A percentile compares a stretch with the other conserved stretches of the same genome.
phyloP scores from a whole-genome alignment of 2,797 vertebrate species.

The Craterocephalus amniculus region DNA sequence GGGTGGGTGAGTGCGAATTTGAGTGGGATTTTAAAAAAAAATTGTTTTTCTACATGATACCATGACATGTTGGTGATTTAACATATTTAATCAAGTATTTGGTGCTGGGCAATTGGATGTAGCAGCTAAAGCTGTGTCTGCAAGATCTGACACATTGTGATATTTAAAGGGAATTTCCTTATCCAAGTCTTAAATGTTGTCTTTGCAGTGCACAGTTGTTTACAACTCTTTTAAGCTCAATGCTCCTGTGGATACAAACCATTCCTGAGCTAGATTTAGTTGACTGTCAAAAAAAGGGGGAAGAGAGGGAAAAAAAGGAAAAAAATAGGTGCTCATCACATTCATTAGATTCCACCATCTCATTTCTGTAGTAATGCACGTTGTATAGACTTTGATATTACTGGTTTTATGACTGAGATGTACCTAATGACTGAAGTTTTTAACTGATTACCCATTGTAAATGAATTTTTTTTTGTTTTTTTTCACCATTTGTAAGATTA shows the following conservation, averaged over 20 bases:
- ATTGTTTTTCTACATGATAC: conserved; percentile 62
- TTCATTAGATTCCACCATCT: conserved; percentile 94
- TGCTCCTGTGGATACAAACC: conserved; percentile 82
- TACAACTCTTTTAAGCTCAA: conserved; percentile 90
- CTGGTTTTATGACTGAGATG: conserved; percentile 99
- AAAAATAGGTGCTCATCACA: conserved; percentile 94
- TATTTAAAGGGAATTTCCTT: conserved; percentile 87
- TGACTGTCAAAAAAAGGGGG: conserved; percentile 83
- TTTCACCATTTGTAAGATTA: conserved; percentile 98
- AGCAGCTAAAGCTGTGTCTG: conserved; percentile 86
- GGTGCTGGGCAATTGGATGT: conserved; percentile 87
- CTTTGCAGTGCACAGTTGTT: conserved; percentile 91
- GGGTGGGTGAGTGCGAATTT: conserved; percentile 69
- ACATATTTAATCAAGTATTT: conserved; percentile 82
- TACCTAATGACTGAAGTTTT: conserved; percentile 95
- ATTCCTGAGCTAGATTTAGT: conserved; percentile 89
- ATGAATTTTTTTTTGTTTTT: conserved; percentile 96
- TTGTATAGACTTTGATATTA: conserved; percentile 99
- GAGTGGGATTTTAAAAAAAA: conserved; percentile 55
- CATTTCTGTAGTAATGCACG: conserved; percentile 97
- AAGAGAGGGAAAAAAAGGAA: background rate
- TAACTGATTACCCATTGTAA: conserved; percentile 99
- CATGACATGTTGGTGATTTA: conserved; percentile 75
- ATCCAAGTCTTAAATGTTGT: conserved; percentile 87
- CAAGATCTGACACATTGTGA: conserved; percentile 86